Percentiles rank a stretch among this genome's conserved stretches.
These are phyloP conservation scores for Bathybates hornii DNA, from an alignment of 2,113 vertebrate genomes.

Conservation along the genomic window DNA sequence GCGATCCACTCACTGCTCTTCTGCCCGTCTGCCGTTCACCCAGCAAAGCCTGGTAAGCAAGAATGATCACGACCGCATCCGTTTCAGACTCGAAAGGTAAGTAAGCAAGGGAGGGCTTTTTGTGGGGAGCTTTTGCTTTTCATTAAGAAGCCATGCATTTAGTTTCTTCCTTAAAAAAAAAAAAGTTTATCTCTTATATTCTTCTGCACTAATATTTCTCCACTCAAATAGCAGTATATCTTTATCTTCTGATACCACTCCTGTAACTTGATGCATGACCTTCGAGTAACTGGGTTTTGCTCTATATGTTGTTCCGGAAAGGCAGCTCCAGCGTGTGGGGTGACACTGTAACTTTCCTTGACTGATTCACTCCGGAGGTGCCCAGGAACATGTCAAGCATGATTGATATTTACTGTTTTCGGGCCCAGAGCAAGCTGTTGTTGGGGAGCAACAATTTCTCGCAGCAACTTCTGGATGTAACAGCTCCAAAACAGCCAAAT, in stretches of 20 bases:
- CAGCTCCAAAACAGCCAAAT: neutral
- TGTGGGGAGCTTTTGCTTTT: neutral
- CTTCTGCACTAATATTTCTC: neutral
- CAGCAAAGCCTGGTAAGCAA: neutral
- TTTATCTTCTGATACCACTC: neutral
- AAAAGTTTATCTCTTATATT: neutral
- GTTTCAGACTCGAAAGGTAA: neutral
- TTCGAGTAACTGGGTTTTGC: neutral
- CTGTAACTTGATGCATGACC: neutral
- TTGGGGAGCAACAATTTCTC: neutral
- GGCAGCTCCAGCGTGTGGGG: neutral
- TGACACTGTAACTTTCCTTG: neutral
- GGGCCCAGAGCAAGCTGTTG: neutral
- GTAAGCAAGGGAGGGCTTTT: neutral
- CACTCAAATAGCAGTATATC: neutral
- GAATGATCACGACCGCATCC: neutral
- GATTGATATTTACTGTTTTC: slow-evolving; percentile 26
- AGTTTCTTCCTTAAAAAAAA: neutral
- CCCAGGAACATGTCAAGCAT: neutral
- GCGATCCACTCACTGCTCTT: neutral
- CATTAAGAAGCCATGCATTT: neutral
- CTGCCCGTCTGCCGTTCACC: neutral
- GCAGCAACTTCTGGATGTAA: neutral
- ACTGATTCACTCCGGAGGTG: neutral
- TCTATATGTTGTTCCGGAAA: neutral